phyloP scores from a whole-genome alignment of 2,888 invertebrate species.

The Arrhopalites spinosus region DNA sequence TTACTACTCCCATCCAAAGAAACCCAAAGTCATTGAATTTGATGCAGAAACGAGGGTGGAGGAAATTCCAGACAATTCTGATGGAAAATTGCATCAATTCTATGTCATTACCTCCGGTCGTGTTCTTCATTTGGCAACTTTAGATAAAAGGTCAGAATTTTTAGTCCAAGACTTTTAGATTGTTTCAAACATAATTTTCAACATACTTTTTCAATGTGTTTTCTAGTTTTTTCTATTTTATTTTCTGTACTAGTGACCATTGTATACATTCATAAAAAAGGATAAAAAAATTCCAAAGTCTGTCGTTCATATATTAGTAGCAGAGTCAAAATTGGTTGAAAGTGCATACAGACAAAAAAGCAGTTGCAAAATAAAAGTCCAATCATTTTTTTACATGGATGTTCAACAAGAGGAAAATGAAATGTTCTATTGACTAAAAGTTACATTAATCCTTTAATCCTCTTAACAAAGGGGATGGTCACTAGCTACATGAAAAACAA shows the following conservation, averaged over 20 bases:
- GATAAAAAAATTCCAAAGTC: too few species aligned
- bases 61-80: conserved; percentile 58
- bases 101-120: conserved; percentile 72
- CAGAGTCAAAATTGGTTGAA: too few species aligned
- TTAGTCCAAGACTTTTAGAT: neutral
- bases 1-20: conserved; percentile 73
- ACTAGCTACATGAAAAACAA: too few species aligned
- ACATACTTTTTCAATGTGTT: too few species aligned
- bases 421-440: neutral
- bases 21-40: conserved; percentile 58
- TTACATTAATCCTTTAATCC: neutral
- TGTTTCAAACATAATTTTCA: too few species aligned
- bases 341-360: too few species aligned
- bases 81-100: conserved; percentile 64
- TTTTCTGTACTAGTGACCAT: too few species aligned
- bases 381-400: too few species aligned
- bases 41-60: conserved; percentile 58
- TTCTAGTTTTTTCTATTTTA: too few species aligned
- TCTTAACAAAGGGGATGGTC: neutral
- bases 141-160: conserved; percentile 72
- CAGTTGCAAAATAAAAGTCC: too few species aligned
- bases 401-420: neutral
- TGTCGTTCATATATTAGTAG: too few species aligned
- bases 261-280: too few species aligned
- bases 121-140: conserved; percentile 73